These are phyloP conservation scores for Lagodon rhomboides DNA, from an alignment of 2,797 vertebrate species.

Conservation along the genomic window DNA sequence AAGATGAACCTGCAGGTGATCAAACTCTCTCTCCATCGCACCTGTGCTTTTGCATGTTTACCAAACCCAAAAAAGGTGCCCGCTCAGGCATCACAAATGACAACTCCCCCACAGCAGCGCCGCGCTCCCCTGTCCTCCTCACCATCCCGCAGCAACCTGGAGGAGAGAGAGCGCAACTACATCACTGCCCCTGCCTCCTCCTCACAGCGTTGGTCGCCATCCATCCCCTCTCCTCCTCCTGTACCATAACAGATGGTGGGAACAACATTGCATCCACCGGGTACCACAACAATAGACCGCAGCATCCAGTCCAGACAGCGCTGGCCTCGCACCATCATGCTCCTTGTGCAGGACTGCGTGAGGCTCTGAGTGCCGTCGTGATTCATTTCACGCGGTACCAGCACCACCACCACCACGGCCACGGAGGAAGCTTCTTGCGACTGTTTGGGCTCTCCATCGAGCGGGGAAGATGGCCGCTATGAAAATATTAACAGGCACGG, in stretches of 20 bases:
- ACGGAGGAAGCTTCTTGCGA: conserved; percentile 81
- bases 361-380: conserved; percentile 80
- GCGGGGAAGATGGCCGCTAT: conserved; percentile 93
- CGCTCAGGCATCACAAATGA: conserved; percentile 56
- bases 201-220: conserved; percentile 77
- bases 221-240: conserved; percentile 80
- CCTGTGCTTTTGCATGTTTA: conserved; percentile 43
- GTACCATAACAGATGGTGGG: conserved; percentile 87
- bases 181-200: conserved; percentile 70
- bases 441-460: conserved; percentile 82
- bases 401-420: conserved; percentile 71
- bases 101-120: conserved; percentile 41
- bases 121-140: conserved; percentile 46
- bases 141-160: conserved; percentile 73
- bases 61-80: conserved; percentile 32
- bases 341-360: conserved; percentile 65
- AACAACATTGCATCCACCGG: conserved; percentile 80
- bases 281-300: conserved; percentile 78
- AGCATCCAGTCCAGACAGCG: conserved; percentile 65
- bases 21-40: neutral
- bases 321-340: conserved; percentile 76
- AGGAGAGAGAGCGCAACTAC: conserved; percentile 79
- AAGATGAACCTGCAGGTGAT: neutral
- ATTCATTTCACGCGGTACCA: conserved; percentile 78
- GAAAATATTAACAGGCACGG: conserved; percentile 92